Conservation (phyloP, 1,140 invertebrate genomes). For the Aphis gossypii region DNA sequence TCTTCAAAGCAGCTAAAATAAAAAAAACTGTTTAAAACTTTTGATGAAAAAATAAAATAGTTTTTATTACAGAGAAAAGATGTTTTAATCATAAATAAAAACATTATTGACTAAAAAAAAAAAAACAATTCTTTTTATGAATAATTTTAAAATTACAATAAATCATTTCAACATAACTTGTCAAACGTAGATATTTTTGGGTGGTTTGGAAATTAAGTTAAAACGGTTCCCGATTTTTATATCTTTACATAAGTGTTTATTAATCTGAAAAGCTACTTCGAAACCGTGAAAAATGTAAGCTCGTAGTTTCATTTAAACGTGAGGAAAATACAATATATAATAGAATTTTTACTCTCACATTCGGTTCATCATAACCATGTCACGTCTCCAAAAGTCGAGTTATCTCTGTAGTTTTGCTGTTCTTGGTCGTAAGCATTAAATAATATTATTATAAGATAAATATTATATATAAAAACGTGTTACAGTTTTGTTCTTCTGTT, state of each 20-base stretch:
- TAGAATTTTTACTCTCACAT: not conserved
- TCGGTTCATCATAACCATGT: not conserved
- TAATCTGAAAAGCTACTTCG: not conserved
- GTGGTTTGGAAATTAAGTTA: not conserved
- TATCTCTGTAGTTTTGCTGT: not conserved
- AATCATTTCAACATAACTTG: not conserved
- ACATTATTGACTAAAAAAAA: not conserved
- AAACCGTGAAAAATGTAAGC: not conserved
- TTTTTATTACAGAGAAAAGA: not conserved
- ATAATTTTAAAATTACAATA: not conserved
- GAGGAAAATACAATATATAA: not conserved
- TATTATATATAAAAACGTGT: not conserved
- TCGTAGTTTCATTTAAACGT: not conserved
- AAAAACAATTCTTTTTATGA: not conserved
- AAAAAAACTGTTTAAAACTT: not conserved
- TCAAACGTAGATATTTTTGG: not conserved
- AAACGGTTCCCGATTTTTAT: not conserved
- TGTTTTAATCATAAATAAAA: not conserved
- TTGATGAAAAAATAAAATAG: too few relatives aligned
- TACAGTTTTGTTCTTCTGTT: not conserved
- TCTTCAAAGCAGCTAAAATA: not conserved
- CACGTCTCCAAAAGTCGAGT: not conserved
- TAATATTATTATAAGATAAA: not conserved
- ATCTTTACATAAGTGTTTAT: not conserved
- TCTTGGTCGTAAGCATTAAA: not conserved